Conservation (phyloP, 2,113 vertebrate genomes). For the Otolemur garnettii region DNA sequence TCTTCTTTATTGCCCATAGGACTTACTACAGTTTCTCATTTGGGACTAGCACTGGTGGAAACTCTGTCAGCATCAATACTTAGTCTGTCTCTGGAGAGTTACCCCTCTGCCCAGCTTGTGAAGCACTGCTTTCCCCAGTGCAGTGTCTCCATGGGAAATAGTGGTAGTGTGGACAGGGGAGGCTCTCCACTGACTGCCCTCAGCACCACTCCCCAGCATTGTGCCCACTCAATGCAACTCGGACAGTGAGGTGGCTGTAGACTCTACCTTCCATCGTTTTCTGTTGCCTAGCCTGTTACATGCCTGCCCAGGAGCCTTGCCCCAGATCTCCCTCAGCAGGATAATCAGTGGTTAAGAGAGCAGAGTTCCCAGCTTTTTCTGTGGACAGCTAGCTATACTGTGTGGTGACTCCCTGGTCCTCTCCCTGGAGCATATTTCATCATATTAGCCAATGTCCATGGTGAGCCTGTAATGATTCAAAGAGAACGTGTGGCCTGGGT, state of each 20-base stretch:
- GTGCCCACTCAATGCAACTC: neutral
- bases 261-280: rapidly evolving
- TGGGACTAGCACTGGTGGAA: neutral
- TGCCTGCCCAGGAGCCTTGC: neutral
- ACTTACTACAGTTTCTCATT: neutral
- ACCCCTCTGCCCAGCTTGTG: neutral
- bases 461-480: neutral
- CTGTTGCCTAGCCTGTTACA: neutral
- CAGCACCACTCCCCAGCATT: too few species aligned
- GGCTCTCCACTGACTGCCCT: neutral
- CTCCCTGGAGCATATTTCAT: too few species aligned
- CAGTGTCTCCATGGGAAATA: rapidly evolving
- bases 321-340: too few species aligned
- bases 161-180: neutral
- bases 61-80: too few species aligned
- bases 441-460: neutral
- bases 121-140: neutral
- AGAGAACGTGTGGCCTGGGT: too few species aligned
- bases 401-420: neutral
- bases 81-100: neutral
- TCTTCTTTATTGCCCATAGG: neutral
- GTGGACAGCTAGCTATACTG: too few species aligned
- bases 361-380: neutral
- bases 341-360: neutral
- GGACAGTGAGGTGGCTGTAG: neutral